Base-by-base conservation (phyloP, 2,797 vertebrate genomes). In the Malacoctenus gilli region DNA sequence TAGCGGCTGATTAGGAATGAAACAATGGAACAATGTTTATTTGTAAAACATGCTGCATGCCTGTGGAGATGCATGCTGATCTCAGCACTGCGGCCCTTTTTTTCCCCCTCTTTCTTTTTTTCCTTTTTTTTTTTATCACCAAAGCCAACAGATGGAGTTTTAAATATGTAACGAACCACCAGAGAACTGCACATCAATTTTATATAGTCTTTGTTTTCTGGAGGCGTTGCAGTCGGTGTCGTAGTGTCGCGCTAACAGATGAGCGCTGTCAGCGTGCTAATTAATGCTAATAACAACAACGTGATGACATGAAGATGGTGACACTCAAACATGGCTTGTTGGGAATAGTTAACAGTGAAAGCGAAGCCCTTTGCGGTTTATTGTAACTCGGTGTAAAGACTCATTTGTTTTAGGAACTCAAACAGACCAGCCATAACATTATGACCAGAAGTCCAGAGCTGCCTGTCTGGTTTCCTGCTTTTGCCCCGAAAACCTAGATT, bases 131-230 rank as follows among this genome's bases (percentile, higher is more conserved):
- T 4, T 23, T 4, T 28, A 5, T 1, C 40, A 19, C 36, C 22
- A 10, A 59, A 51, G 12, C 9, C 28, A 73, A 46, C 76, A 80
- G 63, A 76, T 39, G 69, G 37, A 54, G 41, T 52, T 67, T 76
- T 69, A 77, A 76, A 71, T 72, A 79, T 62, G 52, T 35, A 72
- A 55, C 16, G 6, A 59, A 23, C 47, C 54, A 35, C 55, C 8
- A 19, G 40, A 79, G 67, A 67, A 25, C 1, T 10, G 23, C 16
- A 12, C 34, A 63, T 75, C 14, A 74, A 67, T 72, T 59, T 62
- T 62, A 42, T 32, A 79, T 39, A 34, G 12, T 51, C 35, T 65
- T 64, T 59, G 46, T 58, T 47, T 74, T 63, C n/a, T 9, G 19
- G 22, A 28, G 56, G 48, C 23, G 1, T 32, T 25, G 15, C 32